Evolutionary conservation across 1,140 invertebrate species (phyloP), one percentile per base, ranked within the genome.

Genomic region (Pantala flavescens): DNA sequence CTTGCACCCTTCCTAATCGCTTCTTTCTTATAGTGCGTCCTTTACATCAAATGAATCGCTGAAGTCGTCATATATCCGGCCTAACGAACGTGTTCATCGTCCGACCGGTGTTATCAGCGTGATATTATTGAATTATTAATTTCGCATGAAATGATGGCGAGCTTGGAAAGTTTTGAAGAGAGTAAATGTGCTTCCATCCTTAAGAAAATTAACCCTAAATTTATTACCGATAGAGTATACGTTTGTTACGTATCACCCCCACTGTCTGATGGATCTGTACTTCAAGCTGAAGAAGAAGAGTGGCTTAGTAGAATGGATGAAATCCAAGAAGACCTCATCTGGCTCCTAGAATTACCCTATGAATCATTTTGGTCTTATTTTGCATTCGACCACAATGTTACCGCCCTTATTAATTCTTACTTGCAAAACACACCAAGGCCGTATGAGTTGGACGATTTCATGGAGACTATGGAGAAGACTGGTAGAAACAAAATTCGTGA

Each of bases 231-330:
- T 16, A 77, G 79, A 24, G 79, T 79, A 71, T 84, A 83, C 76
- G 76, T 85, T 24, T 75, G 78, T 70, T 85, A 85, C 74, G 81
- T 81, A 76, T 71, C 78, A 10, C 83, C 82, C 7, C 24, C 78
- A 7, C 78, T 79, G 49, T 36, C 73, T 19, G 77, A 83, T 79
- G 82, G 83, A 7, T 77, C 43, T 24, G 79, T 84, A 78, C 80
- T 82, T 73, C 21, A 80, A 14, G 85, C 84, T 70, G 84, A 84
- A n/a, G 84, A 82, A 77, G 85, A 88, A 77, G 81, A 82, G 49
- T 90, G 88, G 88, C 74, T 86, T 11, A 86, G 88, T 78, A 77
- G 85, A 72, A 79, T 85, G n/a, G 80, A 78, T 72, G 86, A 85
- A 75, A 84, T 88, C 21, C 82, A 81, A 36, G 80, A 86, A 63